phyloP scores from a whole-genome alignment of 2,797 vertebrate genomes.

The Xerus rutilus region DNA sequence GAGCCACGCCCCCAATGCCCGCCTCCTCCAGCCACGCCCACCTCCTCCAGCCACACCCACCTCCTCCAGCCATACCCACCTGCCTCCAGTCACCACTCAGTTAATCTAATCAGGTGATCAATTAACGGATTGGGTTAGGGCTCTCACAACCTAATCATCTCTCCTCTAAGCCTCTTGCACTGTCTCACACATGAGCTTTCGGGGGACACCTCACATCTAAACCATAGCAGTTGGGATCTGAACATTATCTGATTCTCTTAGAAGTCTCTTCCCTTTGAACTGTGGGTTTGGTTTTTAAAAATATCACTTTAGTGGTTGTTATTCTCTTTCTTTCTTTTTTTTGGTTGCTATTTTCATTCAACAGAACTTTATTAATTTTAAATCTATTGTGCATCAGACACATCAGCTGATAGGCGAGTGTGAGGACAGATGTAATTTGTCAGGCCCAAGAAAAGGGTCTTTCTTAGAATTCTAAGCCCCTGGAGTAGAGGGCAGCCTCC shows the following conservation, averaged over 20 bases:
- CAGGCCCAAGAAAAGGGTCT: neutral
- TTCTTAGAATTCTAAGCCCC: neutral
- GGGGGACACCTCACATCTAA: too few relatives aligned
- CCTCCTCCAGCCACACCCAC: too few relatives aligned
- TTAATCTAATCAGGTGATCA: too few relatives aligned
- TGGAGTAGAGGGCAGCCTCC: neutral
- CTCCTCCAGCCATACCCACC: too few relatives aligned
- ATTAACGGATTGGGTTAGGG: too few relatives aligned
- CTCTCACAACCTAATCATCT: too few relatives aligned
- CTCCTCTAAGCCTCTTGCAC: too few relatives aligned
- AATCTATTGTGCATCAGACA: neutral
- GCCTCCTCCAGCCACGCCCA: too few relatives aligned
- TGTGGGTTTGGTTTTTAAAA: neutral
- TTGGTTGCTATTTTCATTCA: neutral
- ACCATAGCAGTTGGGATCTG: neutral
- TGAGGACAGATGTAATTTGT: neutral
- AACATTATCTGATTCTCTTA: neutral
- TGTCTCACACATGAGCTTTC: too few relatives aligned
- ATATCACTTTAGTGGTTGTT: neutral
- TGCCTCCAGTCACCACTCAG: too few relatives aligned
- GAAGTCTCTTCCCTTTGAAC: neutral
- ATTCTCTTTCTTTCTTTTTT: too few relatives aligned
- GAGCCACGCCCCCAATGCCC: too few relatives aligned
- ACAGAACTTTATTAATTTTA: conserved; percentile 13
- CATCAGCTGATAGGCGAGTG: neutral